A percentile compares a stretch with the other conserved stretches of the same genome.
phyloP scores from a whole-genome alignment of 2,797 vertebrate species.

The Lates japonicus region DNA sequence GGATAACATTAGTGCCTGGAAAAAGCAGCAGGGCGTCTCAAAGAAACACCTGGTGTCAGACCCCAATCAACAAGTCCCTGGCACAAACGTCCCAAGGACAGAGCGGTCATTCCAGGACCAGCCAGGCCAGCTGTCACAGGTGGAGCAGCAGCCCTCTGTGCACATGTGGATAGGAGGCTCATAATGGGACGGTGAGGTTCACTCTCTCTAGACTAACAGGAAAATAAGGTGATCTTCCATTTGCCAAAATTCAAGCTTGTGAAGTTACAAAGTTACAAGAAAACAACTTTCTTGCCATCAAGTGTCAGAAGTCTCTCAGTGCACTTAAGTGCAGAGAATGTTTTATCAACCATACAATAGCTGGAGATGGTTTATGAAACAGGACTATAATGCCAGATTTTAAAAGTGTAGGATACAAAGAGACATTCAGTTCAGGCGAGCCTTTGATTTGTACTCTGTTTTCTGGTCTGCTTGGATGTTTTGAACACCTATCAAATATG shows the following conservation, averaged over 20 bases:
- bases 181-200: slow-evolving; percentile 19
- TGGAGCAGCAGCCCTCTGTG: slow-evolving; percentile 42
- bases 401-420: slow-evolving; percentile 39
- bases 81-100: slow-evolving; percentile 70
- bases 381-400: slow-evolving; percentile 18
- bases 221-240: slow-evolving; percentile 24
- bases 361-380: slow-evolving; percentile 43
- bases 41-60: slow-evolving; percentile 72
- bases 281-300: not conserved
- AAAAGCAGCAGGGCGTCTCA: slow-evolving; percentile 53
- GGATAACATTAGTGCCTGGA: slow-evolving; percentile 46
- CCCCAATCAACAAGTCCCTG: slow-evolving; percentile 67
- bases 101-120: slow-evolving; percentile 53
- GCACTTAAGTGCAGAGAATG: too few species aligned
- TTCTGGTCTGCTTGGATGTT: slow-evolving; percentile 37
- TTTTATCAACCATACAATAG: slow-evolving; percentile 48
- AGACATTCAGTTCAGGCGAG: slow-evolving; percentile 16
- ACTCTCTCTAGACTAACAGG: slow-evolving; percentile 16
- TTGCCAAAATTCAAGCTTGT: slow-evolving; percentile 17
- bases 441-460: slow-evolving; percentile 44
- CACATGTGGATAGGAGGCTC: slow-evolving; percentile 44
- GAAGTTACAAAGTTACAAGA: slow-evolving; percentile 15
- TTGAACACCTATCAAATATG: slow-evolving; percentile 42
- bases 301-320: slow-evolving; percentile 36
- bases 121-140: slow-evolving; percentile 59